These are phyloP conservation scores for Mechanitis mazaeus DNA, from an alignment of 2,888 invertebrate species.

Conservation along the genomic window DNA sequence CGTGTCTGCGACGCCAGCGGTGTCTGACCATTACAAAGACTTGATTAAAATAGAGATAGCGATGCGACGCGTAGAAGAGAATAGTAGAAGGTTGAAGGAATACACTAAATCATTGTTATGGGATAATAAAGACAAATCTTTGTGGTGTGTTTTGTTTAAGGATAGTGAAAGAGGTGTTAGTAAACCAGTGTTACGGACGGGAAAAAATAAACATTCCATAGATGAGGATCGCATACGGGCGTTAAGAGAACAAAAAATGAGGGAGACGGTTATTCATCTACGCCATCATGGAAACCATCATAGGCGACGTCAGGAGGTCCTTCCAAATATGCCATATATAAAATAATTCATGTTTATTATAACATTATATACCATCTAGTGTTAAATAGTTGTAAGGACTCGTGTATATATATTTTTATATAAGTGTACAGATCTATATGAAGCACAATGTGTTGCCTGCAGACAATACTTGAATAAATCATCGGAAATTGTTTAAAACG, in stretches of 20 bases:
- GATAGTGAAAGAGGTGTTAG: slow-evolving; percentile 56
- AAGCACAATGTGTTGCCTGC: slow-evolving; percentile 52
- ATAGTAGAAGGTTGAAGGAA: slow-evolving; percentile 69
- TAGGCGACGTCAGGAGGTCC: slow-evolving; percentile 55
- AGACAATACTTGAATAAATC: slow-evolving; percentile 54
- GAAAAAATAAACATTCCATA: slow-evolving; percentile 48
- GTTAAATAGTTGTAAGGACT: slow-evolving; percentile 43
- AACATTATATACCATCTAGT: slow-evolving; percentile 32
- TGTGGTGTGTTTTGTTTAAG: slow-evolving; percentile 74
- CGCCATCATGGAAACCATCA: slow-evolving; percentile 67
- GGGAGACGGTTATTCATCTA: slow-evolving; percentile 64
- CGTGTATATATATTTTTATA: slow-evolving; percentile 60
- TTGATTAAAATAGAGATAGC: slow-evolving; percentile 74
- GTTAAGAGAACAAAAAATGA: slow-evolving; percentile 64
- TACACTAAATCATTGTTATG: slow-evolving; percentile 70
- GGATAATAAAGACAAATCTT: slow-evolving; percentile 72
- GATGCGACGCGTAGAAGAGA: slow-evolving; percentile 72
- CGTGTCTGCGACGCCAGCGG: slow-evolving; percentile 49
- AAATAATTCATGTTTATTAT: slow-evolving; percentile 44
- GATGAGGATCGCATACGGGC: slow-evolving; percentile 62
- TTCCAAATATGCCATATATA: slow-evolving; percentile 61
- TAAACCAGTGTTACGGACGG: slow-evolving; percentile 40
- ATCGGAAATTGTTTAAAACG: slow-evolving; percentile 35
- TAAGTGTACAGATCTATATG: slow-evolving; percentile 50
- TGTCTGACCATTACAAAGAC: slow-evolving; percentile 70